Base-by-base conservation (phyloP, 2,888 invertebrate genomes). In the Dryobota labecula region DNA sequence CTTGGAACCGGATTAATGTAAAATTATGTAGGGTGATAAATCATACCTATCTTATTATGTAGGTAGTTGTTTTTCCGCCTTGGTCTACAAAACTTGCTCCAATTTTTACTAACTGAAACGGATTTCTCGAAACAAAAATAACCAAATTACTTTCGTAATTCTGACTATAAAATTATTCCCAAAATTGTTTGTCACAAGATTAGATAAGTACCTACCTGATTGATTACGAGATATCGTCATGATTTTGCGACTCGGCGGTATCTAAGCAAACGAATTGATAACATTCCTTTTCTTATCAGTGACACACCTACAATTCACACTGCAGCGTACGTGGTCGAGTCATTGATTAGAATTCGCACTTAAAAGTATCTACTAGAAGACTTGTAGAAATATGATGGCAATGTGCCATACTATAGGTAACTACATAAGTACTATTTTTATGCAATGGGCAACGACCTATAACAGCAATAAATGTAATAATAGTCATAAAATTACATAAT, bases 301-400 rank as follows among this genome's bases (percentile, higher is more conserved):
- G 80, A 82, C 82, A 83, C 83, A 80, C 83, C 83, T 73, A 60
- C 70, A 51, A 62, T 54, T 72, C 45, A 36, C 57, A 38, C 43
- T 41, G 49, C 36, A 73, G 20, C 24, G 54, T 73, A 47, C 43
- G 30, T 65, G 62, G 27, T 68, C 24, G 33, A 73, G 43, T 43
- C 73, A 65, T 62, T 65, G 70, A 64, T 64, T 62, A 70, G 15
- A 41, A 47, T 64, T 65, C 54, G 43, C 30, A 58, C 53, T 54
- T 7, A 9, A 53, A 65, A 47, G 6, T 58, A 41, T 24, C 36
- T 51, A 27, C 30, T 36, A 38, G n/a, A 58, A 54, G 18, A 54
- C 54, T 43, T 45, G 54, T 36, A 47, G 18, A 57, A 68, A 49
- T 47, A 54, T 49, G 15, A 24, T 79, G 83, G 83, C 62, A 62